Percentiles rank a stretch among this genome's conserved stretches.
phyloP scores from a whole-genome alignment of 2,113 vertebrate species.

The Heterochromis multidens region DNA sequence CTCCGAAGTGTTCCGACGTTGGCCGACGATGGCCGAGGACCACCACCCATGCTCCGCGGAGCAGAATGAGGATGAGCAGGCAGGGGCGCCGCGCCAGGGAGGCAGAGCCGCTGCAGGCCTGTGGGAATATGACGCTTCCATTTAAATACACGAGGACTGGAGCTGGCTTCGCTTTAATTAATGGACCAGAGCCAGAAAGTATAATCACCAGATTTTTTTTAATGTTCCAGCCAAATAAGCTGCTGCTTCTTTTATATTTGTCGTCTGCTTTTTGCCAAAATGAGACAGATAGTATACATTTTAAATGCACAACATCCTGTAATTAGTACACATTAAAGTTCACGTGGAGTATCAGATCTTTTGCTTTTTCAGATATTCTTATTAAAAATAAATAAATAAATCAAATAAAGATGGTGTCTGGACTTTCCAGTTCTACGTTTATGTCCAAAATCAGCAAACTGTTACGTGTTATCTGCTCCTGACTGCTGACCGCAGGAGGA shows the following conservation, averaged over 20 bases:
- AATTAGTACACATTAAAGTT: too few relatives aligned
- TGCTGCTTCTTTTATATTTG: too few relatives aligned
- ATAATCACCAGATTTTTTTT: too few relatives aligned
- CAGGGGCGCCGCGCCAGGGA: background rate
- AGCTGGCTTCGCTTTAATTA: background rate
- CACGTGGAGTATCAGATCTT: too few relatives aligned
- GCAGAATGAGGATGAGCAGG: background rate
- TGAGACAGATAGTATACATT: too few relatives aligned
- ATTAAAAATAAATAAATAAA: too few relatives aligned
- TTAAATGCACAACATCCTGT: too few relatives aligned
- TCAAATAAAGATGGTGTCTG: background rate
- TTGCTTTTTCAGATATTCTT: too few relatives aligned
- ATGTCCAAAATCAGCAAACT: background rate
- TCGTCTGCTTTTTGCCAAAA: too few relatives aligned
- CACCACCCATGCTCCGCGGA: slow-evolving; percentile 31
- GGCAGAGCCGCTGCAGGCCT: background rate
- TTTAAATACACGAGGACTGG: background rate
- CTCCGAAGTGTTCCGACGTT: background rate
- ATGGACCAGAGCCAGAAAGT: background rate
- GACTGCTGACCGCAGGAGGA: background rate
- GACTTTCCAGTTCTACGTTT: background rate
- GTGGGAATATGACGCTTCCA: background rate
- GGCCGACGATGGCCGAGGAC: slow-evolving; percentile 25
- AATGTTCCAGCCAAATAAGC: too few relatives aligned
- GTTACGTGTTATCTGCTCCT: background rate